These are phyloP conservation scores for Pogonomyrmex barbatus DNA, from an alignment of 1,140 invertebrate genomes.

Conservation along the genomic window DNA sequence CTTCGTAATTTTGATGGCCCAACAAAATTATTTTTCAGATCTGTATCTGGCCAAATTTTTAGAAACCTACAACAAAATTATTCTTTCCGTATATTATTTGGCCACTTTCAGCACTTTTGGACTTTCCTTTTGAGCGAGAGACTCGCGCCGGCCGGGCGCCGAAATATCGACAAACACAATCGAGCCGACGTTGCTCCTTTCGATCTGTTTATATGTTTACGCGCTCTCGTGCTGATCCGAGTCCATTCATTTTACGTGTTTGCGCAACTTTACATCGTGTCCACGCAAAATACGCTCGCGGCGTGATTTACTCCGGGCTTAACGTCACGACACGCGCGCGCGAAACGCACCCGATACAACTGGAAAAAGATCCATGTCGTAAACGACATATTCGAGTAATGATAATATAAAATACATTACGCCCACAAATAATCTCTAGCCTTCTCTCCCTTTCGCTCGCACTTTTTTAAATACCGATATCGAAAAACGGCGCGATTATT, in stretches of 20 bases:
- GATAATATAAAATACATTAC: slow-evolving; percentile 15
- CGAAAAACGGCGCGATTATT: not conserved
- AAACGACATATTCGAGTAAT: not conserved
- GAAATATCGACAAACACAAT: not conserved
- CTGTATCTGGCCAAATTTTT: too few relatives aligned
- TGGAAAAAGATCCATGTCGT: not conserved
- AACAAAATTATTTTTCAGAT: too few relatives aligned
- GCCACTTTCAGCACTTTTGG: not conserved
- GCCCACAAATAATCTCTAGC: not conserved
- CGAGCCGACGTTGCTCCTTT: not conserved
- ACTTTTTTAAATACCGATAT: not conserved
- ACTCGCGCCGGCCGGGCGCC: not conserved
- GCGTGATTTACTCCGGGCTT: not conserved
- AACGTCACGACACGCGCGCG: not conserved
- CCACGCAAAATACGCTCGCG: not conserved
- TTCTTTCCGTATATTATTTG: too few relatives aligned
- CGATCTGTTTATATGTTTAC: slow-evolving; percentile 1
- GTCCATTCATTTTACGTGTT: not conserved
- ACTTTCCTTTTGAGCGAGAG: not conserved
- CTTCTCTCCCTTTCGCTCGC: not conserved
- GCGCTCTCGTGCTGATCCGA: not conserved
- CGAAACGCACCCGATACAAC: not conserved
- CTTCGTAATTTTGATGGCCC: too few relatives aligned
- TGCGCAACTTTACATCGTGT: not conserved
- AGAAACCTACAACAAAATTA: too few relatives aligned